phyloP scores from a whole-genome alignment of 2,888 invertebrate species.

The Blastobasis lacticolella region DNA sequence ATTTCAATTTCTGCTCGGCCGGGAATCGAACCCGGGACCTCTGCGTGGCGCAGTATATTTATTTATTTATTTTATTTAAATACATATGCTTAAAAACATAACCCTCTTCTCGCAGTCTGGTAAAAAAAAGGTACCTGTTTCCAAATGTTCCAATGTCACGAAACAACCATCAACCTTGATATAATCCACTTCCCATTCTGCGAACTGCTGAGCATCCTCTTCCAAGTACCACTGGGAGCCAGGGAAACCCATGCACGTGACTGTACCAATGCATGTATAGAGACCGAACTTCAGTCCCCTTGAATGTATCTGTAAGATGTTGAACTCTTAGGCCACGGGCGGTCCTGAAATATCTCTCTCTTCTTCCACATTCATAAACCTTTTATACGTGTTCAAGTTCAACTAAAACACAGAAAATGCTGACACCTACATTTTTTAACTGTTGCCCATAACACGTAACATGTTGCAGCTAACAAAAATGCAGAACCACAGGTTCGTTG shows the following conservation, averaged over 20 bases:
- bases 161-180: constrained; percentile 89
- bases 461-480: too few relatives aligned
- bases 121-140: constrained; percentile 14
- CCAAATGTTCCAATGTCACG: constrained; percentile 59
- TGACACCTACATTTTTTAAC: too few relatives aligned
- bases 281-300: constrained; percentile 86
- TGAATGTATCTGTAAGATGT: constrained; percentile 75
- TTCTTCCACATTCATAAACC: too few relatives aligned
- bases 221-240: constrained; percentile 78
- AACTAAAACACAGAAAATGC: too few relatives aligned
- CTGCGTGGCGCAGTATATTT: too few relatives aligned
- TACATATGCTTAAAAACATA: not conserved
- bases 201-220: constrained; percentile 81
- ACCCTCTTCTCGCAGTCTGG: too few relatives aligned
- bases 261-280: constrained; percentile 84
- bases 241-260: constrained; percentile 85
- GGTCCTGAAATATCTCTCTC: not conserved
- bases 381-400: too few relatives aligned
- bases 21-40: too few relatives aligned
- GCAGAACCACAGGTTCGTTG: too few relatives aligned
- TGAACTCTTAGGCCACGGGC: not conserved
- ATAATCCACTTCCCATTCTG: constrained; percentile 86
- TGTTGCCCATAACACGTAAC: too few relatives aligned
- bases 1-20: too few relatives aligned
- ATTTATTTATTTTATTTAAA: not conserved